Evolutionary conservation across 2,888 invertebrate genomes (phyloP), one percentile per base, ranked within the genome.

Genomic region (Volucella bombylans): DNA sequence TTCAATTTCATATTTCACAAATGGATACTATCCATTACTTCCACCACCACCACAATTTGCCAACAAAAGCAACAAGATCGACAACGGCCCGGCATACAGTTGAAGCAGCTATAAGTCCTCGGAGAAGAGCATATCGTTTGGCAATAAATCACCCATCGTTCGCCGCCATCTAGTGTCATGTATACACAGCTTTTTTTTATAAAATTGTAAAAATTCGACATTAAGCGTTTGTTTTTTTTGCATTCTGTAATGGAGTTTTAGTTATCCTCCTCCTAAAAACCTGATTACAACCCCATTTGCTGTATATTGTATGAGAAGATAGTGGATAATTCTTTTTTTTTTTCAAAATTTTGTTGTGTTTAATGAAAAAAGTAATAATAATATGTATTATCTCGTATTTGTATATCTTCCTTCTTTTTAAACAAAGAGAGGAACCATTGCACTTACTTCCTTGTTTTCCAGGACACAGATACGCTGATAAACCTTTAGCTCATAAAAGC

Each of bases 11-110:
- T 85, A 82, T 43, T 62, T 68, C 82, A 71, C 72, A 72, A 88
- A 88, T 85, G 87, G 87, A 38, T 83, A 85, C 11, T 89, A 87
- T 77, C 82, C 62, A 64, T 87, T 77, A 71, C 90, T 90, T 52
- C 90, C 90, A 62, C 91, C 90, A 82, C 90, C 90, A 11, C 90
- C 91, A 52, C 89, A 91, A 85, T 90, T 90, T 82, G 90, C 90
- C 68, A 90, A 91, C 87, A 87, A 89, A 71, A 85, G 72, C 71
- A 86, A 76, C 18, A 94, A 93, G 86, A 89, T 93, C 67, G 93
- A 93, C 89, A 93, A 90, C 77, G 90, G 90, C 80, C 80, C 76
- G 39, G 87, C 87, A 67, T 88, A 86, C 54, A 82, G 62, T 49
- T 85, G 88, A 77, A 87, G 78, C 57, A 88, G 77, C 64, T 88